phyloP scores from a whole-genome alignment of 2,797 vertebrate genomes.

The Lithobates pipiens region DNA sequence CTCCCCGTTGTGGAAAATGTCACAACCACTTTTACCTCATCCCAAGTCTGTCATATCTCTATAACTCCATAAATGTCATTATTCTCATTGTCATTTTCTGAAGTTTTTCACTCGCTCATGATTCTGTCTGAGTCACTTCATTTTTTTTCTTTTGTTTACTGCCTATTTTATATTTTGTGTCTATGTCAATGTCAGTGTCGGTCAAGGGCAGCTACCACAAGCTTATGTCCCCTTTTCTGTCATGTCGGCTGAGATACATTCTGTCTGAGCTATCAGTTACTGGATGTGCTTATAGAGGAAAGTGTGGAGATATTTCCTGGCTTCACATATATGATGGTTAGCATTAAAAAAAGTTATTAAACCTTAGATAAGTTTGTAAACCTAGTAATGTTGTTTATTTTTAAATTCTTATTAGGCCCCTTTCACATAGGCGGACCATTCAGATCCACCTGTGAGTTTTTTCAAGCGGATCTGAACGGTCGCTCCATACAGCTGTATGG shows the following conservation, averaged over 20 bases:
- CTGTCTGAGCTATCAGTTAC: neutral
- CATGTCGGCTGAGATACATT: neutral
- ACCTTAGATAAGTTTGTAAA: neutral
- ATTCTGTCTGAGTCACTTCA: constrained; percentile 20
- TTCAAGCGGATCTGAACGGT: no score
- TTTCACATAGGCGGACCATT: no score
- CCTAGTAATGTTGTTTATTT: neutral
- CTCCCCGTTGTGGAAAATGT: constrained; percentile 37
- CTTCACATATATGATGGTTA: neutral
- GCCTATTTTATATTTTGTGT: constrained; percentile 39
- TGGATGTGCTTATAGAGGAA: neutral
- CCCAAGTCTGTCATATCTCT: constrained; percentile 46
- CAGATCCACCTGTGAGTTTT: no score
- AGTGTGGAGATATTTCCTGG: neutral
- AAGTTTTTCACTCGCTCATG: constrained; percentile 25
- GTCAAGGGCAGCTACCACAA: constrained; percentile 14
- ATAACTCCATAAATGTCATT: constrained; percentile 45
- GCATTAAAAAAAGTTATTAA: neutral
- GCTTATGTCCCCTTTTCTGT: neutral
- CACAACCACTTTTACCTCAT: constrained; percentile 46
- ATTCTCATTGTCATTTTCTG: constrained; percentile 51
- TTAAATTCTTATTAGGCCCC: neutral
- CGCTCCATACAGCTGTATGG: no score
- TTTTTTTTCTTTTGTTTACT: constrained; percentile 37
- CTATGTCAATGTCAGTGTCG: constrained; percentile 30